Evolutionary conservation across 1,140 invertebrate species (phyloP), one percentile per base, ranked within the genome.

Genomic region (Oedothorax gibbosus): DNA sequence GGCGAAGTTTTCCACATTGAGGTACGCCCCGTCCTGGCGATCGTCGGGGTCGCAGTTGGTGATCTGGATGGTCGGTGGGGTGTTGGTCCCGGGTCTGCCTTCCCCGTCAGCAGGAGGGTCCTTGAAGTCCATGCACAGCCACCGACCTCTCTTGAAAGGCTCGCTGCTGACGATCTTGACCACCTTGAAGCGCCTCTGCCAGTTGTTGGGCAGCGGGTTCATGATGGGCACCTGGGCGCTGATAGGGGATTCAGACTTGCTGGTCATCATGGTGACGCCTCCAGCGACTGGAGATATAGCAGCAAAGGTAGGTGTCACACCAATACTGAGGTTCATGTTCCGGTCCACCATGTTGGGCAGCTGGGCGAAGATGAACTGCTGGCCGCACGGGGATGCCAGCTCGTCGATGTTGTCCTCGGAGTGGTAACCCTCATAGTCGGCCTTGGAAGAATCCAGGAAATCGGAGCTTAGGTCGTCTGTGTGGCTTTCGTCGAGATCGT

Each of bases 151-250:
- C 87, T 95, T 94, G 88, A 98, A 98, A 8, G 97, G 97, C 90
- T 98, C 97, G n/a, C 95, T 95, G 89, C 95, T 97, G 90, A 97
- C 96, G 85, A 98, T 97, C 92, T 98, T 98, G 21, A 99, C 97
- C 87, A 98, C 96, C 92, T 97, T 97, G 90, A 99, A 99, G 85
- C 96, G 86, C 82, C 88, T 88, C 66, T 89, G 88, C 88, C 89
- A 89, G 18, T 86, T 80, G 54, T 86, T 77, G 1, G 75, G 83
- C 21, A 85, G 20, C 11, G 83, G 83, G 51, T 78, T 85, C 83
- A 85, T 85, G 35, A 85, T 78, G 5, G 83, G 83, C 66, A 85
- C 83, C 51, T 85, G 83, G n/a, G 83, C 83, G 35, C 83, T 85
- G 35, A 85, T 72, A 3, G 83, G 83, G 18, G 73, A 77, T n/a